Evolutionary conservation across 2,113 vertebrate species (phyloP).

Genomic region (Diphyllodes magnificus): DNA sequence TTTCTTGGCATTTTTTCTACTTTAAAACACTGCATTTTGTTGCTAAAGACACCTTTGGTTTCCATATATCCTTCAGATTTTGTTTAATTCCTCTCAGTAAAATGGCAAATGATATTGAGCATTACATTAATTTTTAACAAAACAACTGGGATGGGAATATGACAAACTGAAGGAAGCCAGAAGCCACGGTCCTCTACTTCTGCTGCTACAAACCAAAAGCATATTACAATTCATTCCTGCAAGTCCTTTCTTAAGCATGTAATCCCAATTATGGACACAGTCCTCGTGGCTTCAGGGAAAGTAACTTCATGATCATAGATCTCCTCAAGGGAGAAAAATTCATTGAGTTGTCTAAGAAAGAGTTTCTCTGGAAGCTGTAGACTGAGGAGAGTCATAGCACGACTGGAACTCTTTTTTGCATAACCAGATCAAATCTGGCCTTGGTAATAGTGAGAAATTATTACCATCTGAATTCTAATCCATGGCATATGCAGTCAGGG

Average conservation of each 20-base stretch:
- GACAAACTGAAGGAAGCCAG: neutral
- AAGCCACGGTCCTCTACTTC: neutral
- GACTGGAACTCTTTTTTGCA: neutral
- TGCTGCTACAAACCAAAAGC: neutral
- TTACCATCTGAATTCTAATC: conserved; percentile 62
- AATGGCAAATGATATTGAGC: neutral
- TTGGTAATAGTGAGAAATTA: conserved; percentile 44
- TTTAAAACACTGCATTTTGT: neutral
- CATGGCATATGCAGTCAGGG: neutral
- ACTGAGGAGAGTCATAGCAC: neutral
- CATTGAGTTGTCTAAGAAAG: neutral
- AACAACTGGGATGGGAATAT: neutral
- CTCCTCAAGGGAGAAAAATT: neutral
- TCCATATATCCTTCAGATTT: neutral
- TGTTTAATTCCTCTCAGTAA: neutral
- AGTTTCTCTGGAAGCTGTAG: neutral
- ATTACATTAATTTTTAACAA: neutral
- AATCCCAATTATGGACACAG: neutral
- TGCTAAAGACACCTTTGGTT: neutral
- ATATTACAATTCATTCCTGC: neutral
- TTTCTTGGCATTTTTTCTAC: neutral
- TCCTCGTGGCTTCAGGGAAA: neutral
- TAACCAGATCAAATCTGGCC: conserved; percentile 38
- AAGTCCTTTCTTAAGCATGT: neutral
- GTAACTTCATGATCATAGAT: neutral